A percentile compares a stretch with the other conserved stretches of the same genome.
Conservation (phyloP, 2,113 vertebrate genomes). For the Stigmatopora argus region DNA sequence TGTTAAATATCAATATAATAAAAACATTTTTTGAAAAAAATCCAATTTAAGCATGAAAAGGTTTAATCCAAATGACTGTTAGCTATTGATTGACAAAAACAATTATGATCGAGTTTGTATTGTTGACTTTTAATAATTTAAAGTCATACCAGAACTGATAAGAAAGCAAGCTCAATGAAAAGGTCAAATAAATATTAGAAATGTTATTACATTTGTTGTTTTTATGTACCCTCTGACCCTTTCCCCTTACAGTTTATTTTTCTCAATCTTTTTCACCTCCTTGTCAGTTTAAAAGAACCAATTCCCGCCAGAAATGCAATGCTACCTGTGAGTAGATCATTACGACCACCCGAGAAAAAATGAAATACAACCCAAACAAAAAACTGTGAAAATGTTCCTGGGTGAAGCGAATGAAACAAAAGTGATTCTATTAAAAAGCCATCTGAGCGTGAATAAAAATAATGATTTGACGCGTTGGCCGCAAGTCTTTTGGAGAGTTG, state of each 20-base stretch:
- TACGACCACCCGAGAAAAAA: conserved; percentile 25
- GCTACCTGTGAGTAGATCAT: background rate
- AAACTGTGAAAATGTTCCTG: conserved; percentile 47
- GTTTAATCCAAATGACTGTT: too few relatives aligned
- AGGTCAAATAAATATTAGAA: too few relatives aligned
- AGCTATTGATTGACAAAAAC: too few relatives aligned
- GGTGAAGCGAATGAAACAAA: conserved; percentile 66
- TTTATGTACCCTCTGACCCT: too few relatives aligned
- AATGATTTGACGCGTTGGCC: conserved; percentile 68
- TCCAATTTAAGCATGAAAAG: too few relatives aligned
- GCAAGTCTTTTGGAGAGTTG: conserved; percentile 13
- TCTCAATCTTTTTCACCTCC: background rate
- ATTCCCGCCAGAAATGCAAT: background rate
- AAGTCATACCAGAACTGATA: too few relatives aligned
- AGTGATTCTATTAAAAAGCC: conserved; percentile 76
- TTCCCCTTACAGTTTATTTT: background rate
- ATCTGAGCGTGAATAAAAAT: conserved; percentile 76
- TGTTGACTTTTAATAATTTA: too few relatives aligned
- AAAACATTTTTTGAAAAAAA: too few relatives aligned
- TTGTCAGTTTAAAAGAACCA: background rate
- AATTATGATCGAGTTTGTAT: too few relatives aligned
- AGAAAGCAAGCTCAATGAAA: too few relatives aligned
- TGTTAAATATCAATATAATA: too few relatives aligned
- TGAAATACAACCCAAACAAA: conserved; percentile 51
- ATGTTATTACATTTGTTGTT: too few relatives aligned